These are phyloP conservation scores for Sander lucioperca DNA, from an alignment of 2,113 vertebrate genomes.

Conservation along the genomic window DNA sequence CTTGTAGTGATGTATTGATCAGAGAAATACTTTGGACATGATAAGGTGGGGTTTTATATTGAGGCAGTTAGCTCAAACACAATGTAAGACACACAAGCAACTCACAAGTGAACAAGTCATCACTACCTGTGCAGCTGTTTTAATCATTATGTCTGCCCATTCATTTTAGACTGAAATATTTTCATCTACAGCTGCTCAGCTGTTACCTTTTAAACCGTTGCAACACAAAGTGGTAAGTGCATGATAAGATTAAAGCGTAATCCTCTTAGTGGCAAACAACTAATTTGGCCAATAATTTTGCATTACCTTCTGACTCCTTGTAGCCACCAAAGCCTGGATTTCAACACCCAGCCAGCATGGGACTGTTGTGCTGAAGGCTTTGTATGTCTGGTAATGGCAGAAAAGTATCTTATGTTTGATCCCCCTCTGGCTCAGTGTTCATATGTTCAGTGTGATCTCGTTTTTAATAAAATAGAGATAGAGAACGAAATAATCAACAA, in stretches of 20 bases:
- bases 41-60: slow-evolving; percentile 15
- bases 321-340: slow-evolving; percentile 77
- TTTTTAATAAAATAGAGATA: slow-evolving; percentile 53
- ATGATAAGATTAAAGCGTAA: slow-evolving; percentile 79
- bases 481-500: slow-evolving; percentile 23
- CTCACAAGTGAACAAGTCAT: slow-evolving; percentile 2
- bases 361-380: slow-evolving; percentile 63
- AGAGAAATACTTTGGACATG: slow-evolving; percentile 36
- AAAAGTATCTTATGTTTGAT: slow-evolving; percentile 68
- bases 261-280: slow-evolving; percentile 84
- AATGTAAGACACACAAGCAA: background rate
- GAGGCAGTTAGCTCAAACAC: slow-evolving; percentile 20
- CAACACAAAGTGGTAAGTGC: slow-evolving; percentile 61
- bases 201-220: slow-evolving; percentile 45
- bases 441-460: slow-evolving; percentile 49
- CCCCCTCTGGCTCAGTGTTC: slow-evolving; percentile 43
- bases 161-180: slow-evolving; percentile 39
- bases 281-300: slow-evolving; percentile 83
- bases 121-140: slow-evolving; percentile 25
- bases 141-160: slow-evolving; percentile 22
- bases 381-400: slow-evolving; percentile 67
- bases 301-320: slow-evolving; percentile 74
- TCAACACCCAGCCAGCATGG: slow-evolving; percentile 66
- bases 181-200: slow-evolving; percentile 48
- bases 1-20: slow-evolving; percentile 54